These are phyloP conservation scores for Nothoprocta perdicaria DNA, from an alignment of 2,113 vertebrate species.

Conservation along the genomic window DNA sequence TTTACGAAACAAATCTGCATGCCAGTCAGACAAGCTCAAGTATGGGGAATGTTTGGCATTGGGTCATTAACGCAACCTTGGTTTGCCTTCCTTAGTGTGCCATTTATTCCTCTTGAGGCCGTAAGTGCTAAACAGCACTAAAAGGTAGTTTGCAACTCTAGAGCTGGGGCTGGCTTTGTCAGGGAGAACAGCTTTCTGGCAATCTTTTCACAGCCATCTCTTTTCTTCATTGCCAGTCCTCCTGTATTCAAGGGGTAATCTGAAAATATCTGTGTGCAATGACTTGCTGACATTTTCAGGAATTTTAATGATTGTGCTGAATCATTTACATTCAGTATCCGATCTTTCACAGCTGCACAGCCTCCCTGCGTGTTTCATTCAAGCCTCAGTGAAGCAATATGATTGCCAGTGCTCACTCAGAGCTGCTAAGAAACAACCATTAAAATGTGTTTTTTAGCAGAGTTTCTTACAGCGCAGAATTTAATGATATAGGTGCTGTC, in stretches of 20 bases:
- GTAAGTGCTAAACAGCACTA: not conserved
- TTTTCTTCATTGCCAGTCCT: not conserved
- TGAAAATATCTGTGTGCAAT: slow-evolving; percentile 27
- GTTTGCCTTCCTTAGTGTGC: slow-evolving; percentile 25
- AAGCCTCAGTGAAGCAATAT: not conserved
- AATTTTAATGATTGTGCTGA: not conserved
- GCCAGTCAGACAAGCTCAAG: slow-evolving; percentile 21
- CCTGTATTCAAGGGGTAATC: not conserved
- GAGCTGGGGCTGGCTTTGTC: not conserved
- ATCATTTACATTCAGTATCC: slow-evolving; percentile 34
- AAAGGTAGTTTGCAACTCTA: slow-evolving; percentile 4
- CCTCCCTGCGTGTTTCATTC: slow-evolving; percentile 15
- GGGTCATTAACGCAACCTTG: slow-evolving; percentile 35
- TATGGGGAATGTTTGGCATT: slow-evolving; percentile 35
- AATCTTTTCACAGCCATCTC: not conserved
- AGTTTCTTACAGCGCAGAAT: slow-evolving; percentile 2
- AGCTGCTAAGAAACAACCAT: slow-evolving; percentile 15
- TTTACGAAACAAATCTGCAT: slow-evolving; percentile 75
- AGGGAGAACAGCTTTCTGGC: not conserved
- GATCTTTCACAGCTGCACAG: slow-evolving; percentile 14
- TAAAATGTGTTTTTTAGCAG: slow-evolving; percentile 34
- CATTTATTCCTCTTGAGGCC: slow-evolving; percentile 41
- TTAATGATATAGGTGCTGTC: not conserved
- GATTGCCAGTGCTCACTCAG: not conserved
- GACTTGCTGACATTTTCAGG: slow-evolving; percentile 34